Base-by-base conservation (phyloP, 2,797 vertebrate genomes). In the Silurus aristotelis region DNA sequence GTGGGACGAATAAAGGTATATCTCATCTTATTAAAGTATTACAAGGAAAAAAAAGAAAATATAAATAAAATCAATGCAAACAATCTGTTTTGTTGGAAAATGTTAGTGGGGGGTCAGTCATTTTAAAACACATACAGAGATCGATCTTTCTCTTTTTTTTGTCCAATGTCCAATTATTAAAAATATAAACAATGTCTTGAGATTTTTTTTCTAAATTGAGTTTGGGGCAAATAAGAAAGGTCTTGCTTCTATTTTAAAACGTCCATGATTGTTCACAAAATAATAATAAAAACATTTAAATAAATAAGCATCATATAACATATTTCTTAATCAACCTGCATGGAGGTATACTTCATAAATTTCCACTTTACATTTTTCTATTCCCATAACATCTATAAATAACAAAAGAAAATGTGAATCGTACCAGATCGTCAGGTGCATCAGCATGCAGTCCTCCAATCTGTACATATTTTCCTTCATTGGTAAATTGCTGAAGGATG, bases 371-470 rank as follows among this genome's bases (percentile, higher is more conserved):
- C 68, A 17, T 56, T 56, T 76, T 10, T 38, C 14, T 19, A 20
- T 31, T 77, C 38, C 27, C 22, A 25, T 17, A 6, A 5, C 13
- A 75, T 17, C 46, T 31, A 56, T 31, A 76, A 56, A 78, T 22
- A 60, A 60, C 27, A 14, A 61, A 9, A 66, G 7, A 80, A 48
- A 80, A 27, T 19, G 20, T 67, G 38, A 25, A 61, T 14, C 10
- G 2, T 91, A 99, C 98, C 96, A 99, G 88, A 91, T 98, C 97
- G 90, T 97, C 94, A 0, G 97, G 92, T 1, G 95, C 94, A 71
- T 99, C 98, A 48, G 97, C 97, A 25, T 97, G 96, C 5, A 99
- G 92, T 63, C 96, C 96, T n/a, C 93, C 94, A 4, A 99, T 88
- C 86, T 96, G 93, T 82, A 96, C 85, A 66, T 97, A 96, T 85